Base-by-base conservation (phyloP, 2,797 vertebrate genomes). In the Rallus crepitans region DNA sequence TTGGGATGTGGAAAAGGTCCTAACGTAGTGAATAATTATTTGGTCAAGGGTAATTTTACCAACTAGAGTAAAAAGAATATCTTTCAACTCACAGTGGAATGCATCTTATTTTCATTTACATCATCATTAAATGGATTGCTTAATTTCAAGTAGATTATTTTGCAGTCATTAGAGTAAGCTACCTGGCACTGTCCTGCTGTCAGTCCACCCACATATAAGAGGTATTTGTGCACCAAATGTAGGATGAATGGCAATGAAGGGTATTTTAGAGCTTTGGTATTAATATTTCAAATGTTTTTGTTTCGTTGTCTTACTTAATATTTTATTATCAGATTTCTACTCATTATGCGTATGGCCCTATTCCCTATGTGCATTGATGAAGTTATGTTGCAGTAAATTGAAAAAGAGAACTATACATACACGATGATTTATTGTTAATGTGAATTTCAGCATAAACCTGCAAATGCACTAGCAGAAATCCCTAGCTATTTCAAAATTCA, bases 401-500 rank as follows among this genome's bases (percentile, higher is more conserved):
- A 96, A 97, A 97, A 90, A 97, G 95, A 97, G 98, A 96, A 95
- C 85, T 79, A 87, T 88, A 96, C 81, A 94, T 97, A 73, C 90
- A 94, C 71, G n/a, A 61, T 96, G 96, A 97, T 97, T 97, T 97
- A 98, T 96, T 65, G 45, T 96, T 96, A 96, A 97, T 97, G 95
- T 91, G 91, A 96, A 98, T 96, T 96, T 96, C 95, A 94, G 91
- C 96, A 89, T 86, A 91, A 98, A 96, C 94, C 89, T 91, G 89
- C 94, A 95, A 97, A 91, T 91, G 77, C 70, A 96, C 71, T 37
- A 91, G 81, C 89, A 94, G 89, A 96, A 98, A 96, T 97, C 95
- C 94, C 95, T 90, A 97, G 96, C 88, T 97, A 95, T 97, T 98
- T 97, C 94, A 97, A 94, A 98, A 97, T 96, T 98, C 97, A 77